These are phyloP conservation scores for Erebia palarica DNA, from an alignment of 2,888 invertebrate species.

Conservation along the genomic window DNA sequence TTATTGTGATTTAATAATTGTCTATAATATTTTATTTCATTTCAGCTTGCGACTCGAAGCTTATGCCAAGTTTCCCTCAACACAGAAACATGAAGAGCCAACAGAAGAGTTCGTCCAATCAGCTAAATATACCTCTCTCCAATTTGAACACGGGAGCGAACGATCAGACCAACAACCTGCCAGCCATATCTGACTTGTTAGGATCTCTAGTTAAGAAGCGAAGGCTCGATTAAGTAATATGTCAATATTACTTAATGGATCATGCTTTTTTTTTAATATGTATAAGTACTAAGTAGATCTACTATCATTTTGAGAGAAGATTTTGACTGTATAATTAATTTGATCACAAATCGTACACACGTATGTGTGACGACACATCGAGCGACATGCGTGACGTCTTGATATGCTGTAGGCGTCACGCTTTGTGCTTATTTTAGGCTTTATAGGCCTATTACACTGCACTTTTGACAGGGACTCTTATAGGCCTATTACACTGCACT, in stretches of 20 bases:
- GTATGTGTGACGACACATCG: too few species aligned
- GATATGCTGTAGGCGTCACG: too few species aligned
- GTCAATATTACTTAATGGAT: too few species aligned
- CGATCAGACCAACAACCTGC: conserved; percentile 89
- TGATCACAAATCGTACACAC: too few species aligned
- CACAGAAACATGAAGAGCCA: conserved; percentile 91
- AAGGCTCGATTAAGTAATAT: conserved; percentile 79
- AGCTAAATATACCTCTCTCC: conserved; percentile 71
- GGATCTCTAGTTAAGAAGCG: conserved; percentile 92
- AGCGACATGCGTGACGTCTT: not conserved
- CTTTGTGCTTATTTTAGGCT: too few species aligned
- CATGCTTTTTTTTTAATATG: too few species aligned
- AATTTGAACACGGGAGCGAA: conserved; percentile 83
- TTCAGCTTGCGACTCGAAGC: conserved; percentile 96
- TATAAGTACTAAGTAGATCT: too few species aligned
- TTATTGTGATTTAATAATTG: not conserved
- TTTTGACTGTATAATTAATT: too few species aligned
- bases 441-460: too few species aligned
- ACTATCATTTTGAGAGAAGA: too few species aligned
- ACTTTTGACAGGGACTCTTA: too few species aligned
- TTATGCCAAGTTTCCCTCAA: conserved; percentile 99
- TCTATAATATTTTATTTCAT: conserved; percentile 45
- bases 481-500: too few species aligned
- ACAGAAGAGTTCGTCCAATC: conserved; percentile 63
- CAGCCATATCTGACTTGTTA: conserved; percentile 91